Evolutionary conservation across 2,888 invertebrate genomes (phyloP).

Genomic region (Apamea epomidion): DNA sequence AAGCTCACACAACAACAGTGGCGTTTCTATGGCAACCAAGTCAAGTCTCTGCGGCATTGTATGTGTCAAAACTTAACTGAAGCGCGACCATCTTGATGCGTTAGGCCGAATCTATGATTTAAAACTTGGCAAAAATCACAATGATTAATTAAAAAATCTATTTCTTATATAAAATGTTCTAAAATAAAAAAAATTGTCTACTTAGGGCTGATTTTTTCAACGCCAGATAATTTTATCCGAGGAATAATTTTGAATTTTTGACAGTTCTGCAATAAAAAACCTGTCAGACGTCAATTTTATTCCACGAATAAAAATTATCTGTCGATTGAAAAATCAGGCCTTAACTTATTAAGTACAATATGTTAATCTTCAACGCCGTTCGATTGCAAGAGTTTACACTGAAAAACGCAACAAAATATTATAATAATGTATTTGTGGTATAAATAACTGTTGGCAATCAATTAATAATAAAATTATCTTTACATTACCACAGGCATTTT

Average conservation of each 20-base stretch:
- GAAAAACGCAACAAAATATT: conserved; percentile 65
- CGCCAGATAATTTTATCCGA: too few relatives aligned
- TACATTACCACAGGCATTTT: background rate
- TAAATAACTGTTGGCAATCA: background rate
- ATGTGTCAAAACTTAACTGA: background rate
- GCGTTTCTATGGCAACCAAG: background rate
- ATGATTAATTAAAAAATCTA: background rate
- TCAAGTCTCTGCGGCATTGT: background rate
- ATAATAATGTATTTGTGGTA: background rate
- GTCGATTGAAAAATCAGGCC: too few relatives aligned
- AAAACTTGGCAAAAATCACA: conserved; percentile 20
- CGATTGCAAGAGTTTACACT: conserved; percentile 77
- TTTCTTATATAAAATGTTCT: background rate
- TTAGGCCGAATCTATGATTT: background rate
- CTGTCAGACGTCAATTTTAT: too few relatives aligned
- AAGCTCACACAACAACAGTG: background rate
- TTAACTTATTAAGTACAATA: conserved; percentile 35
- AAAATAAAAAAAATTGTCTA: conserved; percentile 32
- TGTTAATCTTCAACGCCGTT: conserved; percentile 69
- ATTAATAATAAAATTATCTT: background rate
- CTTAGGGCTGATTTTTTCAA: background rate
- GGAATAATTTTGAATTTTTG: too few relatives aligned
- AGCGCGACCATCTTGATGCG: background rate
- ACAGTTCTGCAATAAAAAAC: too few relatives aligned
- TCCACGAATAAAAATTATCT: too few relatives aligned